Conservation (phyloP, 2,797 vertebrate species). For the Lacerta agilis region DNA sequence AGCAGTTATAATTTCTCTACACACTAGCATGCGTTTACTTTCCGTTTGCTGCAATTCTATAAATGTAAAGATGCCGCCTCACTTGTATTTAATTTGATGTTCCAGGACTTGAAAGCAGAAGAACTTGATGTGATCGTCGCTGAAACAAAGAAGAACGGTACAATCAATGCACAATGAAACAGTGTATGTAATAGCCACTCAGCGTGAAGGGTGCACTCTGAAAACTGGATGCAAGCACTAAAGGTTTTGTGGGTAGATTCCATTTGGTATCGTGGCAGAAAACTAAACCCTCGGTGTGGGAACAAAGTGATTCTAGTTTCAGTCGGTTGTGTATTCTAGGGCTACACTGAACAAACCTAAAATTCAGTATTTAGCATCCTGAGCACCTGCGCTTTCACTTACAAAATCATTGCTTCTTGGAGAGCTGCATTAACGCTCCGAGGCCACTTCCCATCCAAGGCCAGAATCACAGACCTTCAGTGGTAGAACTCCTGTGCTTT, state of each 20-base stretch:
- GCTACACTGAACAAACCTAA: conserved; percentile 19
- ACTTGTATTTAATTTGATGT: conserved; percentile 98
- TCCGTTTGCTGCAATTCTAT: neutral
- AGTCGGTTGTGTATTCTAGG: neutral
- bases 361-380: neutral
- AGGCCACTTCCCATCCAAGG: neutral
- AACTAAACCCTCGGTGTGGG: neutral
- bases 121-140: conserved; percentile 98
- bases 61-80: conserved; percentile 57
- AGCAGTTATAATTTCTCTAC: neutral
- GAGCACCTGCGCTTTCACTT: conserved; percentile 10
- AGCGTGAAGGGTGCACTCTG: neutral
- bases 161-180: conserved; percentile 18
- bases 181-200: neutral
- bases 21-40: neutral
- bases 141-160: conserved; percentile 70
- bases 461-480: neutral
- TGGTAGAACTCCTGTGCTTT: neutral
- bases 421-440: neutral
- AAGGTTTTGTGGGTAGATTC: neutral
- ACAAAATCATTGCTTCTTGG: too few relatives aligned
- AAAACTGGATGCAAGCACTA: neutral
- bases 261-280: neutral
- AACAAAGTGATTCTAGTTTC: neutral
- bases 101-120: conserved; percentile 99